Percentiles rank a stretch among this genome's conserved stretches.
These are phyloP conservation scores for Apodemus agrarius DNA, from an alignment of 2,797 vertebrate genomes.

Conservation along the genomic window DNA sequence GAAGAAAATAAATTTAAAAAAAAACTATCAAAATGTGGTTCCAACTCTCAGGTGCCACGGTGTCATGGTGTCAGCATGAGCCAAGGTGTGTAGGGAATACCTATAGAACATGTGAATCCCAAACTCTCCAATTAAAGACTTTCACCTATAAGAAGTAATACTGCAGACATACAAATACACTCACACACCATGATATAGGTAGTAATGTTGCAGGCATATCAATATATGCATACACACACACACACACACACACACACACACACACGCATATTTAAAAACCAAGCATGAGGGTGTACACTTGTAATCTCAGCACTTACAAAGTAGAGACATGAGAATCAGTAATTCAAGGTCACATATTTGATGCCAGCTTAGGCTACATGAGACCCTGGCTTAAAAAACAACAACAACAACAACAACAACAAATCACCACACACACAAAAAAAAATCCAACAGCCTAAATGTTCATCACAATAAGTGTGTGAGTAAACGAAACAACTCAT, in stretches of 20 bases:
- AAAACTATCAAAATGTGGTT: not conserved
- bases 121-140: not conserved
- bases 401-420: too few species aligned
- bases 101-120: not conserved
- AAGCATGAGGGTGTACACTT: not conserved
- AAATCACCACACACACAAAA: too few species aligned
- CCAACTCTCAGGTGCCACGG: not conserved
- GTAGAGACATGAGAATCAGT: not conserved
- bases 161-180: not conserved
- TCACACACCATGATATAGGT: not conserved
- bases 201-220: not conserved
- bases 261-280: not conserved
- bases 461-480: not conserved
- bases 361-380: not conserved
- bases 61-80: not conserved
- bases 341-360: not conserved
- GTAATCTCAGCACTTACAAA: not conserved
- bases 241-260: not conserved
- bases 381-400: not conserved
- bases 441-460: not conserved
- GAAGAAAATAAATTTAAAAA: constrained; percentile 41
- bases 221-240: not conserved
- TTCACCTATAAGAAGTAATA: not conserved
- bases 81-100: not conserved
- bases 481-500: not conserved